Evolutionary conservation across 2,113 vertebrate genomes (phyloP).

Genomic region (Carlito syrichta): DNA sequence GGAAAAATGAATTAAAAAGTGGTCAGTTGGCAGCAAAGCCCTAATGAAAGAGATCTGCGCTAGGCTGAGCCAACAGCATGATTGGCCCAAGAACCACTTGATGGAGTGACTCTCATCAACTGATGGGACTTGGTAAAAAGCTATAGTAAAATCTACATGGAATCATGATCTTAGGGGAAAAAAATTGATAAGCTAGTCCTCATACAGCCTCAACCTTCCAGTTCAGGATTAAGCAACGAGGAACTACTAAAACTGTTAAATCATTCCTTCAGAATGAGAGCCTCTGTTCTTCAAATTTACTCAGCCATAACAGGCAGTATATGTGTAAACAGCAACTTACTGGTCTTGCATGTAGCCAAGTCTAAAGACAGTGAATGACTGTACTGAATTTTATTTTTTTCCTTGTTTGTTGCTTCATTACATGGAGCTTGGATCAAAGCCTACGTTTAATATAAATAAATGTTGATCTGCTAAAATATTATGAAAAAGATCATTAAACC

Average conservation of each 20-base stretch:
- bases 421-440: constrained; percentile 60
- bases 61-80: no score
- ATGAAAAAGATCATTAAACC: constrained; percentile 65
- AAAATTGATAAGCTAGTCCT: background rate
- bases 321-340: background rate
- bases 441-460: constrained; percentile 42
- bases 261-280: background rate
- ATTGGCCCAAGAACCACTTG: fast-evolving
- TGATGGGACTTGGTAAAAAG: background rate
- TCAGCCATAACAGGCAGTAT: background rate
- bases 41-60: background rate
- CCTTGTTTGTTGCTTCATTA: constrained; percentile 5
- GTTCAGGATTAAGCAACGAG: background rate
- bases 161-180: background rate
- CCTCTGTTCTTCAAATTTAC: background rate
- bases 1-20: background rate
- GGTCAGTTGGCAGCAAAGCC: background rate
- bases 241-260: no score
- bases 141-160: background rate
- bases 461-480: constrained; percentile 52
- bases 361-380: background rate
- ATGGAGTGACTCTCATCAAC: background rate
- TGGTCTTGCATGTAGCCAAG: background rate
- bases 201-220: background rate
- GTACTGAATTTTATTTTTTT: background rate